These are phyloP conservation scores for Trialeurodes vaporariorum DNA, from an alignment of 1,140 invertebrate genomes.

Conservation along the genomic window DNA sequence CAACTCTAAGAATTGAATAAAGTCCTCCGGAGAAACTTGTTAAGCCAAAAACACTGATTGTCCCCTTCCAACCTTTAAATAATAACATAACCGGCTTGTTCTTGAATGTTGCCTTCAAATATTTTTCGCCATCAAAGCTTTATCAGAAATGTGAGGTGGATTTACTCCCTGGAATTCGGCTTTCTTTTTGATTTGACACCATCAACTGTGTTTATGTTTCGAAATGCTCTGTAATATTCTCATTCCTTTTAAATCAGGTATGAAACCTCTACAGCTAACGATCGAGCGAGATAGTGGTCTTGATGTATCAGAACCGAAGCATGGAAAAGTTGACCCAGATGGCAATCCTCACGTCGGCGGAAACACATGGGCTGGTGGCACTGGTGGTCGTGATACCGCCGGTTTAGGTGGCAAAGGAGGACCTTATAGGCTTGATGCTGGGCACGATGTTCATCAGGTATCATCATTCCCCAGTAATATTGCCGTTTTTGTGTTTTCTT, in stretches of 20 bases:
- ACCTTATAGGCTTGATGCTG: slow-evolving; percentile 81
- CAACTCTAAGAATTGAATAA: no score
- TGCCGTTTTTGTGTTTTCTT: no score
- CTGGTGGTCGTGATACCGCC: slow-evolving; percentile 83
- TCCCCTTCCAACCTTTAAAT: no score
- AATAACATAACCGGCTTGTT: no score
- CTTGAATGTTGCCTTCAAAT: no score
- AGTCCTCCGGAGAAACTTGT: no score
- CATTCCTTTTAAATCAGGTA: slow-evolving; percentile 5
- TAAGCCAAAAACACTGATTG: no score
- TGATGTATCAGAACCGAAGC: slow-evolving; percentile 70
- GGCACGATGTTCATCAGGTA: slow-evolving; percentile 82
- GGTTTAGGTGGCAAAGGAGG: slow-evolving; percentile 87
- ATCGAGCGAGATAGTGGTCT: slow-evolving; percentile 55
- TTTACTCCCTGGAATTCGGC: no score
- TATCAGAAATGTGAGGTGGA: no score
- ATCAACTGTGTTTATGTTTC: background rate
- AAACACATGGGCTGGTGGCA: slow-evolving; percentile 92
- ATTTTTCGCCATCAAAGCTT: no score
- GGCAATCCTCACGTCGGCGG: slow-evolving; percentile 89
- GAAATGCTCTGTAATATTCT: background rate
- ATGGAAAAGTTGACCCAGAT: slow-evolving; percentile 81
- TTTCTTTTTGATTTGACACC: no score
- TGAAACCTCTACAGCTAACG: slow-evolving; percentile 52
- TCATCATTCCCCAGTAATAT: no score